Base-by-base conservation (phyloP, 2,888 invertebrate genomes). In the Baronia brevicornis region DNA sequence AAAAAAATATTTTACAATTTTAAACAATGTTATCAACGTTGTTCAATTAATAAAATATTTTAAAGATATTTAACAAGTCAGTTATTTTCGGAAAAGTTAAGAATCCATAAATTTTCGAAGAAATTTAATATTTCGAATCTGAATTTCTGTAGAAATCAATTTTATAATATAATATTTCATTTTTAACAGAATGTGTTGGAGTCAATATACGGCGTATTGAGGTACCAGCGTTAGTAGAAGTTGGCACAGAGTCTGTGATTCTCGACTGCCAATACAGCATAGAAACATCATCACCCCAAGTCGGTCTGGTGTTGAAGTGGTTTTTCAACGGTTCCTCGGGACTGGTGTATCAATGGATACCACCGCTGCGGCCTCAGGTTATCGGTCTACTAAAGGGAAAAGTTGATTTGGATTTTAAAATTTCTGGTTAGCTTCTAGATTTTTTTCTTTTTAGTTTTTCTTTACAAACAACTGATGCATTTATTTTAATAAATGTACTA, bases 331-430 rank as follows among this genome's bases (percentile, higher is more conserved):
- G 79, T 1, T 71, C 79, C 13, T 62, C 75, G 0, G 77, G 78
- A 2, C 54, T 80, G 14, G 79, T 84, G 20, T 84, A 82, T 49
- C 84, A 84, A 43, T 84, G 84, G 84, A 84, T 84, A 45, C 84
- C 84, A 4, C 80, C 84, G 1, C 45, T 66, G 43, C 57, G 60
- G 35, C 84, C 84, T 14, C 82, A 84, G 51, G 77, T 75, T 31
- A 67, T 84, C 18, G 84, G 84, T 33, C 62, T 82, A 21, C 56
- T 84, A 27, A 84, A 84, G 48, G 84, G 79, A 19, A 80, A 75
- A 51, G 73, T 82, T 26, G 84, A 84, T 32, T 57, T 77, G 38
- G 59, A 54, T 30, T 84, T 74, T 43, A 74, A 54, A 41, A 72
- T 78, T 38, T 79, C 84, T 17, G 80, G 84, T 82, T 46, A 60